These are phyloP conservation scores for Deilephila elpenor DNA, from an alignment of 2,888 invertebrate genomes.

Conservation along the genomic window DNA sequence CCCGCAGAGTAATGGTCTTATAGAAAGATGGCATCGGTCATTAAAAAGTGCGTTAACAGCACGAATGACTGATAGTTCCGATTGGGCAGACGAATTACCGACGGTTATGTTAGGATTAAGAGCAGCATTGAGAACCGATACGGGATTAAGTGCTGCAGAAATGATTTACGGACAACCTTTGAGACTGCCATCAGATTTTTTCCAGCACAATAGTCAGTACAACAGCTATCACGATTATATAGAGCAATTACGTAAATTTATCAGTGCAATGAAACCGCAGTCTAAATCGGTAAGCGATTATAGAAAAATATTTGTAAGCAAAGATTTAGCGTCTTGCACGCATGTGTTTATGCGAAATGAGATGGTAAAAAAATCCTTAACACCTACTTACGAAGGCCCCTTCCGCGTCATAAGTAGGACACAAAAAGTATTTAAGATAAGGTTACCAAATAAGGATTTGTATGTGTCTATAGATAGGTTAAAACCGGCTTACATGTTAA, in stretches of 20 bases:
- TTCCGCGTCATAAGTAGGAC: neutral
- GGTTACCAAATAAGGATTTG: neutral
- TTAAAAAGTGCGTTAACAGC: neutral
- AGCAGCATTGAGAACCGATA: neutral
- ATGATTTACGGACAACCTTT: neutral
- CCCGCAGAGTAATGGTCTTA: neutral
- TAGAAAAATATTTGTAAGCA: too few relatives aligned
- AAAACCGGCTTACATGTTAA: neutral
- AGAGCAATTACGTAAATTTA: neutral
- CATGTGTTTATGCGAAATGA: neutral
- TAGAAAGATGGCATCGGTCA: constrained; percentile 14
- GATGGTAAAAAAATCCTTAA: neutral
- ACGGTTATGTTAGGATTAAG: constrained; percentile 13
- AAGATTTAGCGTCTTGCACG: neutral
- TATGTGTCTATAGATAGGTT: neutral
- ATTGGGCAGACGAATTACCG: neutral
- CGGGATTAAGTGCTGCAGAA: neutral
- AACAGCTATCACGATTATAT: neutral
- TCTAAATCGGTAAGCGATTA: too few relatives aligned
- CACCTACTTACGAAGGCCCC: neutral
- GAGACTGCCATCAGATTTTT: constrained; percentile 9
- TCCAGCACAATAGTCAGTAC: neutral
- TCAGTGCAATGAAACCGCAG: too few relatives aligned
- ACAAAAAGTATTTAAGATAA: neutral
- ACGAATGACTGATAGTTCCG: neutral